Evolutionary conservation across 1,140 invertebrate species (phyloP).

Genomic region (Mamestra configurata): DNA sequence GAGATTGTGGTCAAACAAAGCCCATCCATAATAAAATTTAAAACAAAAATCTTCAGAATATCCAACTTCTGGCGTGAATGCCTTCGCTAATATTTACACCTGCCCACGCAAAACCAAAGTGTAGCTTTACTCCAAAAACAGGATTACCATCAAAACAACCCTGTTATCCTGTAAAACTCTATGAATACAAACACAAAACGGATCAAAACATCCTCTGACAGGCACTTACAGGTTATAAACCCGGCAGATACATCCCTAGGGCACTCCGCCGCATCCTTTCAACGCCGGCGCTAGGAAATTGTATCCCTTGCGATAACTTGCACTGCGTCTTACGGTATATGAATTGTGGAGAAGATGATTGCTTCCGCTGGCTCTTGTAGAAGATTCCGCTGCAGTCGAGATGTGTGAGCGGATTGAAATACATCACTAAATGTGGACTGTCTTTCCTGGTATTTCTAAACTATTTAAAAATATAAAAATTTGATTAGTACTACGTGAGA

Average conservation of each 20-base stretch:
- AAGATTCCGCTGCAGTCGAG: neutral
- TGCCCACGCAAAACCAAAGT: no score
- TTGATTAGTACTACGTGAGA: no score
- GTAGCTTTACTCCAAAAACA: neutral
- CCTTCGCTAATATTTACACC: no score
- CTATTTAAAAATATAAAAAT: no score
- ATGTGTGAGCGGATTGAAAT: neutral
- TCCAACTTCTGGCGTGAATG: no score
- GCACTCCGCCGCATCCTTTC: neutral
- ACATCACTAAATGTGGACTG: no score
- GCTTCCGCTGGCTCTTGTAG: neutral
- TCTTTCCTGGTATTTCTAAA: no score
- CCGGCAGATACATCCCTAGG: neutral
- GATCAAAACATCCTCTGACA: neutral
- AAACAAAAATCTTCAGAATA: no score
- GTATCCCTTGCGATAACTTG: neutral
- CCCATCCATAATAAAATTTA: no score
- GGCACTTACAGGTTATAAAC: neutral
- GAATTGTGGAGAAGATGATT: neutral
- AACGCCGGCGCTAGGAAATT: neutral
- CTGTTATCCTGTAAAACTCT: neutral
- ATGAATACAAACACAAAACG: neutral
- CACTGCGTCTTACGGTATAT: neutral
- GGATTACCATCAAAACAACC: neutral
- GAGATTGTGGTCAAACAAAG: no score